Conservation (phyloP, 2,888 invertebrate species). For the Eupelmus urozonus region DNA sequence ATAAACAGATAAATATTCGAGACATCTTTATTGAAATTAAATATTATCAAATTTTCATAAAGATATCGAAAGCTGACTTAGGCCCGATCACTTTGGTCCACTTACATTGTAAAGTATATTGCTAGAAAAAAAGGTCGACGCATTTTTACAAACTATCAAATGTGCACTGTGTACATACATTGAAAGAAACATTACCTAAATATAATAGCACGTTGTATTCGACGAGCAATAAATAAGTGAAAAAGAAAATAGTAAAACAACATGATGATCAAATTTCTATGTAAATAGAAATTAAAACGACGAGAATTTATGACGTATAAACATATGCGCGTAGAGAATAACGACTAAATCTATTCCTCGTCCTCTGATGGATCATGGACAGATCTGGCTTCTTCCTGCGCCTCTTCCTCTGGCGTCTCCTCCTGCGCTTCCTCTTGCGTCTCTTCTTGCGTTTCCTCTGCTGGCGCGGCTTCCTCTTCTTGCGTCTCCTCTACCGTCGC, state of each 20-base stretch:
- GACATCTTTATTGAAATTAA: constrained; percentile 50
- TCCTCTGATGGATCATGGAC: not conserved
- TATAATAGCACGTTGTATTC: constrained; percentile 44
- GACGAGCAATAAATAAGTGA: constrained; percentile 57
- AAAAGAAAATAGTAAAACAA: constrained; percentile 53
- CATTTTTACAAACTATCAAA: constrained; percentile 57
- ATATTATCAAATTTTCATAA: constrained; percentile 50
- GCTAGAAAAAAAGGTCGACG: constrained; percentile 58
- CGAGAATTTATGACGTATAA: constrained; percentile 13
- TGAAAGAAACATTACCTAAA: constrained; percentile 35
- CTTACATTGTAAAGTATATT: constrained; percentile 54
- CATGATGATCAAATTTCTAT: constrained; percentile 35
- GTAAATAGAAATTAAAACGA: constrained; percentile 36
- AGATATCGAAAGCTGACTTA: constrained; percentile 56
- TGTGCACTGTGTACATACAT: constrained; percentile 42
- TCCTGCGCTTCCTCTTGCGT: constrained; percentile 38
- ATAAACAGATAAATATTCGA: constrained; percentile 51
- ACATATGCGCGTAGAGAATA: no score
- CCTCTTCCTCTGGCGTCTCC: constrained; percentile 55
- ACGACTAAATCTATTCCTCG: constrained; percentile 42
- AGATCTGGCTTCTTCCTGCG: constrained; percentile 3
- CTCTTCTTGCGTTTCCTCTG: constrained; percentile 57
- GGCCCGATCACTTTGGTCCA: constrained; percentile 59
- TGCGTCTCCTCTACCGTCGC: constrained; percentile 48
- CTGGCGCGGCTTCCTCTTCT: constrained; percentile 37